Percentiles rank a stretch among this genome's conserved stretches.
Evolutionary conservation across 2,888 invertebrate genomes (phyloP).

Genomic region (Uropetala carovei): DNA sequence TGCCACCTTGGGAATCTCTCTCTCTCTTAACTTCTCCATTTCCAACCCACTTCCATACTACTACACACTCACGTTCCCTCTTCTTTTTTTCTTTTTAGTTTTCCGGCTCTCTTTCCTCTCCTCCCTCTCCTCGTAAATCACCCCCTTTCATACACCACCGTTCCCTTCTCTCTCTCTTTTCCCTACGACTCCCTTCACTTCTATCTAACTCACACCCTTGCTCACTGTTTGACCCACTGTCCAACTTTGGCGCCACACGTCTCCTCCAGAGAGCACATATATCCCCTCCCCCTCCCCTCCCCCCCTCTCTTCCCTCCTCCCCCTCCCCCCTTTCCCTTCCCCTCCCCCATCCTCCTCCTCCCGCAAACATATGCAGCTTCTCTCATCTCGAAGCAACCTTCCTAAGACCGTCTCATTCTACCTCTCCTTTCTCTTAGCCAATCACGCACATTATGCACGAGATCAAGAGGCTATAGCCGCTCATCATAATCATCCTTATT

Average conservation of each 20-base stretch:
- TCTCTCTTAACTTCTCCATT: no score
- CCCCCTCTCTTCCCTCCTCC: background rate
- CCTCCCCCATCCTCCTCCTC: background rate
- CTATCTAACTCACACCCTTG: background rate
- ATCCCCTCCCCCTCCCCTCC: background rate
- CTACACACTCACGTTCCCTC: background rate
- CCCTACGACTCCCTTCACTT: constrained; percentile 35
- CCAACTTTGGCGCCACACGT: constrained; percentile 53
- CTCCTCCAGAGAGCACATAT: background rate
- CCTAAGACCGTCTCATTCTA: background rate
- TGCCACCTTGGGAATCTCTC: no score
- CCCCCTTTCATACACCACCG: background rate
- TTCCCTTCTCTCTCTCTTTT: background rate
- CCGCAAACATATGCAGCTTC: background rate
- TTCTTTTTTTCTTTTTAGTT: constrained; percentile 36
- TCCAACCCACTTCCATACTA: background rate
- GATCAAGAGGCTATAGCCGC: constrained; percentile 26
- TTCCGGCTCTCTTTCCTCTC: background rate
- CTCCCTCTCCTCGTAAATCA: background rate
- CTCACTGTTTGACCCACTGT: constrained; percentile 56
- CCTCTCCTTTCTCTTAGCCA: constrained; percentile 47
- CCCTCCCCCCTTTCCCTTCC: background rate
- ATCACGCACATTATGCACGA: constrained; percentile 38
- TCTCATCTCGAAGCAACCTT: no score
- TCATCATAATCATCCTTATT: background rate